A percentile compares a stretch with the other conserved stretches of the same genome.
Conservation (phyloP, 2,797 vertebrate genomes). For the Meriones psammophilus region DNA sequence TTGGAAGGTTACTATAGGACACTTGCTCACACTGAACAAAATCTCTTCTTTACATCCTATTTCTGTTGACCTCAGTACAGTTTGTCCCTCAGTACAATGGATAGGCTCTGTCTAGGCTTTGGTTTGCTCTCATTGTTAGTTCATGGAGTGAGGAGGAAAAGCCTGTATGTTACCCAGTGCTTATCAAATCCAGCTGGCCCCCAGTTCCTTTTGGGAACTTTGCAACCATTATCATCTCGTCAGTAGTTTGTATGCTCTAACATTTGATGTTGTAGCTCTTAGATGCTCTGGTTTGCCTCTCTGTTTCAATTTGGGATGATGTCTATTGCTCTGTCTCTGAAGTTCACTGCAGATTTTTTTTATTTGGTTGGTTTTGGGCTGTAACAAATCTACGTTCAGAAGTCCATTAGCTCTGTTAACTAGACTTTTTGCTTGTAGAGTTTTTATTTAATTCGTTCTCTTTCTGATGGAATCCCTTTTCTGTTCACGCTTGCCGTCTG, state of each 20-base stretch:
- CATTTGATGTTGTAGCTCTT: neutral
- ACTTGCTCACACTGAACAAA: constrained; percentile 5
- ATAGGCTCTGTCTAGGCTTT: neutral
- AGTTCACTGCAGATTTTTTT: neutral
- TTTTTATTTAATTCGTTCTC: constrained; percentile 29
- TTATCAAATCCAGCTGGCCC: neutral
- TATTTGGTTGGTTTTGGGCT: neutral
- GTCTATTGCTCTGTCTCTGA: neutral
- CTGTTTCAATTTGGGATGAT: neutral
- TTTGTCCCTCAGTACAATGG: neutral
- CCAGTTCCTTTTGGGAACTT: neutral
- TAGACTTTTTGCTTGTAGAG: neutral
- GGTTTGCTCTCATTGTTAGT: neutral
- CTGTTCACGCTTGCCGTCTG: neutral
- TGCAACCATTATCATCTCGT: neutral
- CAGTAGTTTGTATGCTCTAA: neutral
- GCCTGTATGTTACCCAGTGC: neutral
- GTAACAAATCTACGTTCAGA: neutral
- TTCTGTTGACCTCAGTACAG: constrained; percentile 9
- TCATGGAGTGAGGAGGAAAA: neutral
- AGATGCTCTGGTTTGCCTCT: neutral
- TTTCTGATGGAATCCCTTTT: neutral
- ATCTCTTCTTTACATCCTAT: constrained; percentile 10
- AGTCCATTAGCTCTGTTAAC: neutral
- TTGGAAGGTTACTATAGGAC: neutral